Evolutionary conservation across 1,140 invertebrate genomes (phyloP).

Genomic region (Bombus superbus): DNA sequence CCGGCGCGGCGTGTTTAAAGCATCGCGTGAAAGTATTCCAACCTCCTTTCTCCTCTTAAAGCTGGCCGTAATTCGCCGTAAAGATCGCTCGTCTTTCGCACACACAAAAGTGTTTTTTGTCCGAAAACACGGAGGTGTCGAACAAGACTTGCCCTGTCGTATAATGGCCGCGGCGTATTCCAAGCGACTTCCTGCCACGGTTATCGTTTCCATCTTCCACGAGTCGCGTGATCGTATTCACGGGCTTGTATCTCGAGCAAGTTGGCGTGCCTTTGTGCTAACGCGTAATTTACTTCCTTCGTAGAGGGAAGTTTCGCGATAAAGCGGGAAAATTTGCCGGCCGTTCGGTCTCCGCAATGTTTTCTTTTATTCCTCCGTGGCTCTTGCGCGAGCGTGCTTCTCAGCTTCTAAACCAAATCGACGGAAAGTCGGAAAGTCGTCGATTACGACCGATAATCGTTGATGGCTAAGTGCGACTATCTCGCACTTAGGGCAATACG

Average conservation of each 20-base stretch:
- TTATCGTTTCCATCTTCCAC: slow-evolving; percentile 5
- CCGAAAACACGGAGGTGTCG: slow-evolving; percentile 13
- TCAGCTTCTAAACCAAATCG: background rate
- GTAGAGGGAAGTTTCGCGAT: slow-evolving; percentile 10
- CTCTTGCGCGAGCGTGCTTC: too few species aligned
- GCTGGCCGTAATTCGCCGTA: background rate
- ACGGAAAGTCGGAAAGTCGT: background rate
- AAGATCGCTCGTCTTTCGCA: background rate
- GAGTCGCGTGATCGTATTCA: slow-evolving; percentile 27
- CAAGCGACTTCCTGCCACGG: background rate
- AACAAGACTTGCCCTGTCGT: background rate
- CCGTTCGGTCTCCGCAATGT: background rate
- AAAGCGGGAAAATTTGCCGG: slow-evolving; percentile 25
- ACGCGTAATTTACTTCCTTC: slow-evolving; percentile 47
- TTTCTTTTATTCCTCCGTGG: background rate
- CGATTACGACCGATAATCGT: background rate
- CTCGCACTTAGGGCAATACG: too few species aligned
- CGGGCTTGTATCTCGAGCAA: background rate
- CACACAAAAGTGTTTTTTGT: background rate
- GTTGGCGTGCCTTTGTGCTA: background rate
- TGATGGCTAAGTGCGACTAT: background rate
- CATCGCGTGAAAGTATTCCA: slow-evolving; percentile 40
- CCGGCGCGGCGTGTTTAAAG: background rate
- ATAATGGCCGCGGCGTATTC: background rate
- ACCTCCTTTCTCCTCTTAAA: slow-evolving; percentile 38